Evolutionary conservation across 1,140 invertebrate genomes (phyloP).

Genomic region (Phenacoccus solenopsis): DNA sequence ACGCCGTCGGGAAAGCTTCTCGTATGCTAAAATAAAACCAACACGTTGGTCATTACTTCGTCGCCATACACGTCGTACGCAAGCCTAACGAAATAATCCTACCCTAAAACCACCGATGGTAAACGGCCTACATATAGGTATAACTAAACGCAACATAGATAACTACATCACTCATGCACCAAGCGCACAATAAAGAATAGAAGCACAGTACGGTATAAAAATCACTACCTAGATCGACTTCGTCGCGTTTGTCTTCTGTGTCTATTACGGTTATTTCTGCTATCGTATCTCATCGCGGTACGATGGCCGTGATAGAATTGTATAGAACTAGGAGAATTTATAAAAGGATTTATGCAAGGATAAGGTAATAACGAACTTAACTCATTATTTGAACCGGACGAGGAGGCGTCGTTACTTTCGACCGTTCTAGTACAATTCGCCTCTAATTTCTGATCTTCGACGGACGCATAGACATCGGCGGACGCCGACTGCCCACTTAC

Average conservation of each 20-base stretch:
- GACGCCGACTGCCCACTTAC: not conserved
- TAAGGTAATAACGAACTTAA: slow-evolving; percentile 44
- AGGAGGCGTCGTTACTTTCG: slow-evolving; percentile 27
- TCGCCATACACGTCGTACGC: not conserved
- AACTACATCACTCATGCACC: not conserved
- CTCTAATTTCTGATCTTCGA: not conserved
- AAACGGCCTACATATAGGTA: too few species aligned
- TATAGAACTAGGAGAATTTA: not conserved
- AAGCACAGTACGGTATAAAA: not conserved
- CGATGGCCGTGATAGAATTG: slow-evolving; percentile 12
- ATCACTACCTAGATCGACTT: slow-evolving; percentile 18
- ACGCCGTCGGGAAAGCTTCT: not conserved
- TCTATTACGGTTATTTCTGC: not conserved
- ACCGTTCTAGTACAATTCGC: not conserved
- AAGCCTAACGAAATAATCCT: not conserved
- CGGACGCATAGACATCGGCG: not conserved
- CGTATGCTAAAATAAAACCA: not conserved
- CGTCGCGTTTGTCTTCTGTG: slow-evolving; percentile 13
- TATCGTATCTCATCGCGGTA: slow-evolving; percentile 1
- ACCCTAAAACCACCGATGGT: not conserved
- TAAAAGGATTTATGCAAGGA: slow-evolving; percentile 31
- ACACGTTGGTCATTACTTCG: not conserved
- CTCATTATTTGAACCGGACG: slow-evolving; percentile 48
- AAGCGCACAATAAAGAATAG: not conserved
- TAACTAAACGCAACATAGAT: not conserved